Conservation (phyloP, 1,140 invertebrate species). For the Drosophila sproati region DNA sequence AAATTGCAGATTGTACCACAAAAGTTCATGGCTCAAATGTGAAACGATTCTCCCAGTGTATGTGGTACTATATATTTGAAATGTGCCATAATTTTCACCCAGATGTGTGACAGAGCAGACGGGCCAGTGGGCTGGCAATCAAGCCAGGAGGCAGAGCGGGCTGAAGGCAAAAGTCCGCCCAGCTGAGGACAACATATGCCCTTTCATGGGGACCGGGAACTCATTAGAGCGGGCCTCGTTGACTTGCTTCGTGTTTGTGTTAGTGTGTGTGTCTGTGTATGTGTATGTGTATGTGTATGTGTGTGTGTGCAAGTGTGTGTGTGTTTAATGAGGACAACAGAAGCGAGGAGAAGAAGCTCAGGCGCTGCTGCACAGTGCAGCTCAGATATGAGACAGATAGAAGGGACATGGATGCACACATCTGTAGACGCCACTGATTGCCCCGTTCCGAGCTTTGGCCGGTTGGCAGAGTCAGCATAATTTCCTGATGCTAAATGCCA, state of each 20-base stretch:
- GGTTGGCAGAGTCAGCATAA: conserved; percentile 84
- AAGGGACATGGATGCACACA: conserved; percentile 63
- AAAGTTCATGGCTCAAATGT: too few relatives aligned
- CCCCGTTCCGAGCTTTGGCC: conserved; percentile 47
- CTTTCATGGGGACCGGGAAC: conserved; percentile 57
- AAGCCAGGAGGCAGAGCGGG: conserved; percentile 41
- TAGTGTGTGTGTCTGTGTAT: background rate
- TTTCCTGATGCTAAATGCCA: conserved; percentile 84
- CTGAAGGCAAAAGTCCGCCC: conserved; percentile 1
- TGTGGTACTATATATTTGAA: conserved; percentile 61
- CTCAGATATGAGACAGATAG: conserved; percentile 56
- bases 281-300: conserved; percentile 30
- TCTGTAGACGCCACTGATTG: conserved; percentile 79
- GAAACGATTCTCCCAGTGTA: conserved; percentile 39
- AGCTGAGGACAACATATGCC: conserved; percentile 69
- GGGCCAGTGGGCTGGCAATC: conserved; percentile 49
- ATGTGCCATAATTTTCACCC: conserved; percentile 80
- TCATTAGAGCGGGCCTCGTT: conserved; percentile 69
- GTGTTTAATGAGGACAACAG: conserved; percentile 70
- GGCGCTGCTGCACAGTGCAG: conserved; percentile 52
- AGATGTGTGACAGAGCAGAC: conserved; percentile 77
- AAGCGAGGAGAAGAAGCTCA: conserved; percentile 41
- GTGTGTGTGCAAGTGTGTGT: conserved; percentile 45
- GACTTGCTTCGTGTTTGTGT: too few relatives aligned
- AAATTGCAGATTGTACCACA: too few relatives aligned